Base-by-base conservation (phyloP, 2,888 invertebrate genomes). In the Tinea trinotella region DNA sequence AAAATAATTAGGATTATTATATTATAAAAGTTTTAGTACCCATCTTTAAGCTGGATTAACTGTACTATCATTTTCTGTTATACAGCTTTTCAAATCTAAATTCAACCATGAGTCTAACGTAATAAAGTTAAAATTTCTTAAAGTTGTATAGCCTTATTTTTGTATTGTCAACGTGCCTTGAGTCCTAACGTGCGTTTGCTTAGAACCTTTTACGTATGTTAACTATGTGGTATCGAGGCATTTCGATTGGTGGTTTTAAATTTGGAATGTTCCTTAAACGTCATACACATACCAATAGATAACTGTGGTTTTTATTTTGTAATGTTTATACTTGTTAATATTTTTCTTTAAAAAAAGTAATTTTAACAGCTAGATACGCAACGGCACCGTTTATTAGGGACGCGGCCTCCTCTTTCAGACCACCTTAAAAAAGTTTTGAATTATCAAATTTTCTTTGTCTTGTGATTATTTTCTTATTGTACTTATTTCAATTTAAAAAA, bases 201-300 rank as follows among this genome's bases (percentile, higher is more conserved):
- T 40, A 4, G 40, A 15, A n/a, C 40, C 17, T 40, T 40, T 15
- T 40, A 40, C 40, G 40, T 15, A 40, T 40, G 40, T 40, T 40
- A 40, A 40, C 2, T 40, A 40, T 17, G 30, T 30, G 30, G 30
- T 30, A 30, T 30, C 30, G 30, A 30, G 7, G 30, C 30, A 1
- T 4, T 30, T 7, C 7, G 30, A 30, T 30, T 30, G 30, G 30
- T 30, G 30, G 30, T 30, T 30, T 30, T 30, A n/a, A 30, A 30
- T 30, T 30, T 30, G 30, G 30, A 30, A 30, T 30, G 30, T n/a
- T 30, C n/a, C n/a, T n/a, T n/a, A n/a, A n/a, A 30, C 30, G n/a
- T 22, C 22, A 3, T 30, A 30, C 9, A 30, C 30, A 30, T 30
- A 30, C 4, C n/a, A n/a, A n/a, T n/a, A 30, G 30, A 4, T 10